Evolutionary conservation across 2,888 invertebrate species (phyloP), one percentile per base, ranked within the genome.

Genomic region (Chalcosyrphus nemorum): DNA sequence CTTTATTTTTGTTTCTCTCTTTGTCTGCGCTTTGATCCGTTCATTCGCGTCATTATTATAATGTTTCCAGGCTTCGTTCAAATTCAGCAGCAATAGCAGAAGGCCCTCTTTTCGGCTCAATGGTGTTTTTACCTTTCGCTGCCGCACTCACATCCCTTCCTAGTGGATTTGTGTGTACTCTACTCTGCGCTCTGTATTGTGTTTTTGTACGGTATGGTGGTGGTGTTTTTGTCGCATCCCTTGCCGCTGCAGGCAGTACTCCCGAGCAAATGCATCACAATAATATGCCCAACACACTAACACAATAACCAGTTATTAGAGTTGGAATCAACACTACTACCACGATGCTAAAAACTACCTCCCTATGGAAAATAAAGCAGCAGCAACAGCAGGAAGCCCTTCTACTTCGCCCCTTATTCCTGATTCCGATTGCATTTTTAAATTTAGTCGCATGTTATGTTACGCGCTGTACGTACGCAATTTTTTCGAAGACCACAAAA

Each of bases 301-400:
- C 80, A 78, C 84, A 84, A 84, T 84, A 84, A 80, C 84, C 75
- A 84, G 84, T 84, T 84, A 84, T 74, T 74, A 66, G 65, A 84
- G 65, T 84, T 68, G 74, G 61, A 77, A 66, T 45, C 76, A 81
- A 65, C 76, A 81, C 50, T 9, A 81, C 50, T 7, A 63, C 24
- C 15, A 52, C 27, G 35, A 38, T 32, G 29, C 29, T n/a, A n/a
- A n/a, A n/a, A n/a, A n/a, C 52, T 1, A 17, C 43, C 70, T 43
- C 54, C 72, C 72, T 63, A 54, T 24, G 17, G 29, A 41, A 38
- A 7, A 56, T 4, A 19, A 5, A n/a, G 11, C 21, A 27, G n/a
- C n/a, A 71, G 29, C 74, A 84, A 70, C 74, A 80, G 74, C 54
- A 70, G 71, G 71, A 84, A 71, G 80, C 78, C 78, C 78, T 84